Percentiles rank a stretch among this genome's conserved stretches.
Conservation (phyloP, 2,113 vertebrate species). For the Helogale parvula region DNA sequence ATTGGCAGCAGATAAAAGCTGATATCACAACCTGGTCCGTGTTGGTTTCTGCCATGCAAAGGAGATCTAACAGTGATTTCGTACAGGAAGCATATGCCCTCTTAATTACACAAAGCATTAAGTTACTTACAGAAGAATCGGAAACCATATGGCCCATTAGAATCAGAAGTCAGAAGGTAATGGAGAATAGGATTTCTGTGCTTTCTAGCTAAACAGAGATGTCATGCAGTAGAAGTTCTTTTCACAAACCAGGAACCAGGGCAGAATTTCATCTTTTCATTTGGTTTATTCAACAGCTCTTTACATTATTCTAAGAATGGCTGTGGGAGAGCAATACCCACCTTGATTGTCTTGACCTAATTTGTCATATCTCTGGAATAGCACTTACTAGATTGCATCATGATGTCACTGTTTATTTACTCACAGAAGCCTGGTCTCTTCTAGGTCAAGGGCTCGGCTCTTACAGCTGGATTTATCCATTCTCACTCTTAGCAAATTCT, state of each 20-base stretch:
- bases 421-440: neutral
- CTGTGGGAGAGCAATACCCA: neutral
- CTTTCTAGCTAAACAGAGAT: neutral
- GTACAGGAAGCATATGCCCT: slow-evolving; percentile 65
- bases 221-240: neutral
- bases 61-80: slow-evolving; percentile 51
- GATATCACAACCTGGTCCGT: neutral
- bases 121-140: slow-evolving; percentile 68
- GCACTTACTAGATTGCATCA: neutral
- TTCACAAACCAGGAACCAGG: neutral
- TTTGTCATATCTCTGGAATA: neutral
- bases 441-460: neutral
- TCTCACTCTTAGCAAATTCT: neutral
- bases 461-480: neutral
- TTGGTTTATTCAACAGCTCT: neutral
- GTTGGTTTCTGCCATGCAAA: slow-evolving; percentile 31
- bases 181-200: slow-evolving; percentile 13
- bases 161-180: slow-evolving; percentile 63
- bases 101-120: slow-evolving; percentile 68
- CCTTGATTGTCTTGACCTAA: neutral
- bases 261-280: slow-evolving; percentile 36
- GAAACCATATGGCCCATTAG: slow-evolving; percentile 71
- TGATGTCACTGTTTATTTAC: neutral
- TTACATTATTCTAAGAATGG: neutral
- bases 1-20: slow-evolving; percentile 53